Base-by-base conservation (phyloP, 2,888 invertebrate genomes). In the Drosophila nr. fundita region DNA sequence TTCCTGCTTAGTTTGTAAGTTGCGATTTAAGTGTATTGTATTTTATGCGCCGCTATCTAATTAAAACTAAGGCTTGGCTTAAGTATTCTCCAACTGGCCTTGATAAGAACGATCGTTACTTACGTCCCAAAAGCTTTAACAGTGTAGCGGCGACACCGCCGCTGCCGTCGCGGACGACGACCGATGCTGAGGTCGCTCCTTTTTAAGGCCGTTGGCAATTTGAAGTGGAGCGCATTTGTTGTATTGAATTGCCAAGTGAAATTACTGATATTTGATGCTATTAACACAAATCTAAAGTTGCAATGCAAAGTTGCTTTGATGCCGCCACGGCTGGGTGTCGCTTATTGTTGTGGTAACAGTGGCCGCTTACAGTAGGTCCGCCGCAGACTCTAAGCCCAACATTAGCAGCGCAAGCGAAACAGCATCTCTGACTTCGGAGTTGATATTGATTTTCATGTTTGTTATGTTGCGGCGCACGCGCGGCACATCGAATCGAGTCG, bases 261-360 rank as follows among this genome's bases (percentile, higher is more conserved):
- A 91, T 91, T 88, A 91, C 90, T 76, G 91, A 91, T 81, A 91
- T 91, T 91, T 91, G 91, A 91, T 90, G 91, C 91, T 82, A 91
- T 91, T 91, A 90, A 87, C 90, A 89, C 82, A 90, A 83, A 91
- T 91, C 82, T 80, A 50, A 40, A 74, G 57, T 59, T 68, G 64
- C 71, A 77, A 63, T 65, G 57, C 61, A 64, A 65, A 61, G 62
- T 71, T 59, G 49, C 60, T 63, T 67, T 63, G 76, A 63, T 54
- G 70, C 61, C 53, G 76, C 67, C 42, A 52, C 66, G 57, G 42
- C 65, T 59, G 42, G 63, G 42, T 77, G 66, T 68, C 54, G 62
- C 64, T 50, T 45, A 55, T 62, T 80, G 59, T 57, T 66, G 62
- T 62, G 45, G 45, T 27, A 68, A 82, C 78, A 66, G 45, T 66